Evolutionary conservation across 2,797 vertebrate species (phyloP).

Genomic region (Trematomus bernacchii): DNA sequence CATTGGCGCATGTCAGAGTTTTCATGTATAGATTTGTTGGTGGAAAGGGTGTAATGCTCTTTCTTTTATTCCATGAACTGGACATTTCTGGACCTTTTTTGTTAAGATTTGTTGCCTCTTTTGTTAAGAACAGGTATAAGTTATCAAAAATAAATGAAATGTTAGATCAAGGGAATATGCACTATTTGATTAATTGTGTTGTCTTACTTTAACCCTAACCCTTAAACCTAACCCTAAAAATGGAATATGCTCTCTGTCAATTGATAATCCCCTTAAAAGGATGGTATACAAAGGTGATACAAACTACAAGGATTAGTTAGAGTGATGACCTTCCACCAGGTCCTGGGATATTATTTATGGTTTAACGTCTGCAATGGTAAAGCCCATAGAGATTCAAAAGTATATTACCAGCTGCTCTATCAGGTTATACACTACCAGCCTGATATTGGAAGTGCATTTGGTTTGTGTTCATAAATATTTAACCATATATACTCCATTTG

Average conservation of each 20-base stretch:
- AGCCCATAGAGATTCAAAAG: background rate
- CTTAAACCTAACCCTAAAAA: no score
- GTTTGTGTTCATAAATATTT: background rate
- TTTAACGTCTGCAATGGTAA: background rate
- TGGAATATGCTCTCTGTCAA: background rate
- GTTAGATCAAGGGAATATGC: background rate
- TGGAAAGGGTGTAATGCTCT: no score
- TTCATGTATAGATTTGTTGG: no score
- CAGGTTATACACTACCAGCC: background rate
- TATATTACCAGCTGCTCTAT: background rate
- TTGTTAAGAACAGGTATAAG: background rate
- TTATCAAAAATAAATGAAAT: background rate
- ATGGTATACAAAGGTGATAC: slow-evolving; percentile 12
- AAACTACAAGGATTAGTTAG: slow-evolving; percentile 12
- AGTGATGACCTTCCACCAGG: background rate
- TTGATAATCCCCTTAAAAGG: background rate
- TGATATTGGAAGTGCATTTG: background rate
- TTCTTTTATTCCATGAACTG: background rate
- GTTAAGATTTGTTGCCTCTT: background rate
- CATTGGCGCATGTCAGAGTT: accelerated
- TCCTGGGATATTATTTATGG: slow-evolving; percentile 13
- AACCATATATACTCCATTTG: background rate
- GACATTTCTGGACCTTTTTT: background rate
- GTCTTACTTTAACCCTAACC: no score
- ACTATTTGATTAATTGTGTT: background rate